Conservation (phyloP, 2,888 invertebrate genomes). For the Drosophila infuscata region DNA sequence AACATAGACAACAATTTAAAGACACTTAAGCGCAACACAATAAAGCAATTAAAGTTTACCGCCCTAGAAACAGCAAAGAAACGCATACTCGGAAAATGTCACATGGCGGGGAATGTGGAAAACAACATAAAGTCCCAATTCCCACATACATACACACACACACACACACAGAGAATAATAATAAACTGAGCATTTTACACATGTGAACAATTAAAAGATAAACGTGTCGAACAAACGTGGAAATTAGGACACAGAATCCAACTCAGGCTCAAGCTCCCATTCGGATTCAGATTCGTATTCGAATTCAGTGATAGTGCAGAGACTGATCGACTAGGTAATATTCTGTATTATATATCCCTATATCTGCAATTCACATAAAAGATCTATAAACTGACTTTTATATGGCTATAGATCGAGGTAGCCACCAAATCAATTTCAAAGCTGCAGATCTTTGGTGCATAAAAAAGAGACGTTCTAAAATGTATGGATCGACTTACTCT, state of each 20-base stretch:
- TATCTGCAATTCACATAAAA: too few relatives aligned
- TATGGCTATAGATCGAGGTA: too few relatives aligned
- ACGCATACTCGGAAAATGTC: constrained; percentile 6
- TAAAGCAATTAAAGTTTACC: constrained; percentile 37
- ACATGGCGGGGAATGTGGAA: background rate
- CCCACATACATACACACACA: background rate
- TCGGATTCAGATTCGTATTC: constrained; percentile 12
- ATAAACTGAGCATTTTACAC: constrained; percentile 51
- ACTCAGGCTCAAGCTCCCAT: background rate
- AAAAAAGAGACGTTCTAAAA: background rate
- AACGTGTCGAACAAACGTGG: constrained; percentile 48
- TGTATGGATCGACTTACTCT: background rate
- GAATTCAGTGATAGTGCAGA: background rate
- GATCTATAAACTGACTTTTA: too few relatives aligned
- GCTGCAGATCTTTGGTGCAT: background rate
- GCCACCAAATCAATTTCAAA: background rate
- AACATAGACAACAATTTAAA: background rate
- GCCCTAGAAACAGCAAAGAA: constrained; percentile 1
- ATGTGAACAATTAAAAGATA: constrained; percentile 61
- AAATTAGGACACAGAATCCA: constrained; percentile 5
- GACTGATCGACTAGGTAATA: background rate
- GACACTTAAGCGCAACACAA: constrained; percentile 19
- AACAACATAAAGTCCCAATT: background rate
- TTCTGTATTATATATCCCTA: background rate
- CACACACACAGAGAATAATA: constrained; percentile 20